Conservation (phyloP, 2,797 vertebrate species). For the Crenichthys baileyi region DNA sequence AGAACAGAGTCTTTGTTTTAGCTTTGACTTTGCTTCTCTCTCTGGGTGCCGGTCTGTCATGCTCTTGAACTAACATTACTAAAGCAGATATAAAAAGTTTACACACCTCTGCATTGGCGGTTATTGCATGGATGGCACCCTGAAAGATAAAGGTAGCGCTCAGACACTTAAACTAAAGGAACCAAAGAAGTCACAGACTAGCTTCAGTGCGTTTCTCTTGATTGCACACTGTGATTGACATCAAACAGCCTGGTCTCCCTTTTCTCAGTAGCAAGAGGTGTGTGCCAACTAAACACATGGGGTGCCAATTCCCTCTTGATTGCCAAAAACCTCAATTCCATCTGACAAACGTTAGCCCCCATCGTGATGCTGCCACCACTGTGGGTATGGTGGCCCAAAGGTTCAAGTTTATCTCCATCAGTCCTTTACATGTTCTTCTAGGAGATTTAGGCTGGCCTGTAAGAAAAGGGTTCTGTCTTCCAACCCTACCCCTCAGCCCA, state of each 20-base stretch:
- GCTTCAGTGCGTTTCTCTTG: background rate
- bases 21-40: conserved; percentile 39
- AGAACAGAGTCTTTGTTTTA: conserved; percentile 52
- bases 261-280: background rate
- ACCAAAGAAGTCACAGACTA: background rate
- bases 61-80: conserved; percentile 45
- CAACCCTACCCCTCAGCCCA: background rate
- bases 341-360: background rate
- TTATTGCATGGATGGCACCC: background rate
- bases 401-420: background rate
- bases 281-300: background rate
- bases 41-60: conserved; percentile 24
- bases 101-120: background rate
- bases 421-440: background rate
- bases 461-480: background rate
- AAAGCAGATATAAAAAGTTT: background rate
- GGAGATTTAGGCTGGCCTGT: background rate
- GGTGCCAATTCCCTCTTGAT: background rate
- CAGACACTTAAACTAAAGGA: background rate
- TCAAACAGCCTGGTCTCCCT: background rate
- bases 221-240: no score
- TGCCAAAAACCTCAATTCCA: background rate
- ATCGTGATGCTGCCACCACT: background rate
- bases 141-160: background rate
- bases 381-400: background rate